Evolutionary conservation across 2,113 vertebrate genomes (phyloP).

Genomic region (Callipepla squamata): DNA sequence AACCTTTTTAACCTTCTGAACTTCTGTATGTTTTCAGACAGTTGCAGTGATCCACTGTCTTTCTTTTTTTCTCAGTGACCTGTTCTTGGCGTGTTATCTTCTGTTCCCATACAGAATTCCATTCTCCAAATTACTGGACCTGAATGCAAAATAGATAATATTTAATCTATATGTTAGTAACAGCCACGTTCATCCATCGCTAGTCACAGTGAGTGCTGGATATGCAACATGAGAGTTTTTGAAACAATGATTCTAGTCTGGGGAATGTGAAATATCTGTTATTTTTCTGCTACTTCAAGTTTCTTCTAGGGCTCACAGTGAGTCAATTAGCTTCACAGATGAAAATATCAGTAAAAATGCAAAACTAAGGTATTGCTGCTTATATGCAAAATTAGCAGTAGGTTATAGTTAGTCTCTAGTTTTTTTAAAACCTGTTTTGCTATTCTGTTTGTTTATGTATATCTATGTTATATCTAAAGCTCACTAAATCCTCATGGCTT

Average conservation of each 20-base stretch:
- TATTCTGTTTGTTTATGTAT: not conserved
- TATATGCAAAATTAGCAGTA: not conserved
- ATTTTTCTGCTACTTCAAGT: not conserved
- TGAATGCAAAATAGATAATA: constrained; percentile 30
- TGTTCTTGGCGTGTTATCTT: constrained; percentile 26
- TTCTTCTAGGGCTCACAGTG: not conserved
- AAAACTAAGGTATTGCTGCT: not conserved
- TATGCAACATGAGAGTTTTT: not conserved
- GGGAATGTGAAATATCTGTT: not conserved
- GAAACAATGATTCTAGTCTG: not conserved
- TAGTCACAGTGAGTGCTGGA: not conserved
- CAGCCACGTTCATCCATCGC: not conserved
- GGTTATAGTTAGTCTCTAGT: not conserved
- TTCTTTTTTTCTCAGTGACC: not conserved
- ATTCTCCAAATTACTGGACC: not conserved
- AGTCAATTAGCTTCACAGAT: not conserved
- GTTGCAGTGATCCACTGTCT: constrained; percentile 20
- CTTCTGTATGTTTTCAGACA: not conserved
- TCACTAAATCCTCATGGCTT: not conserved
- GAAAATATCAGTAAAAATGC: not conserved
- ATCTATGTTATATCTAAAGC: not conserved
- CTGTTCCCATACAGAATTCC: constrained; percentile 4
- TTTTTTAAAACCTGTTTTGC: not conserved
- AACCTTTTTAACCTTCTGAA: constrained; percentile 55
- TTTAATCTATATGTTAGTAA: constrained; percentile 25